A percentile compares a stretch with the other conserved stretches of the same genome.
phyloP scores from a whole-genome alignment of 2,888 invertebrate genomes.

The Sesamia inferens region DNA sequence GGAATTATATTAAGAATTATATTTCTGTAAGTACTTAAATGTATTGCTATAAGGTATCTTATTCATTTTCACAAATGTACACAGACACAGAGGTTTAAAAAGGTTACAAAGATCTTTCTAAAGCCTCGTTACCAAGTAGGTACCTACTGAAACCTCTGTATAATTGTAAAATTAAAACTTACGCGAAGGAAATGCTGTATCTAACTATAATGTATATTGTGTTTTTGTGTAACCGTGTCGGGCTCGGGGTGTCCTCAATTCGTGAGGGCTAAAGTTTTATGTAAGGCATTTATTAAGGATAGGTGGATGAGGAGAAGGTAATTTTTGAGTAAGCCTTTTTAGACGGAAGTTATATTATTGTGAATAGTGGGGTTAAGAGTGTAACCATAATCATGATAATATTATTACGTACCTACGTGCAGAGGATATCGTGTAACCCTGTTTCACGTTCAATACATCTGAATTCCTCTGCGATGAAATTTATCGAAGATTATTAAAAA shows the following conservation, averaged over 20 bases:
- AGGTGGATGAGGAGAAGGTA: too few relatives aligned
- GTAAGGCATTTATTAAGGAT: background rate
- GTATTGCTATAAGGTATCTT: too few relatives aligned
- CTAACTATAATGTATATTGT: background rate
- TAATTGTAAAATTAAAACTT: background rate
- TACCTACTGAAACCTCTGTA: background rate
- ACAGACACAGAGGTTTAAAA: background rate
- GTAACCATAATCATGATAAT: background rate
- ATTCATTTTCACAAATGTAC: background rate
- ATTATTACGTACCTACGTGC: background rate
- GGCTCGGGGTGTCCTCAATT: background rate
- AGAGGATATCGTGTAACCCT: too few relatives aligned
- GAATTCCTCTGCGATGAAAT: too few relatives aligned
- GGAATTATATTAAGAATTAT: too few relatives aligned
- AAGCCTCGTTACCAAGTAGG: background rate
- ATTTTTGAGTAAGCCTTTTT: background rate
- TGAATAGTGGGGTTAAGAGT: background rate
- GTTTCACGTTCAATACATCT: too few relatives aligned
- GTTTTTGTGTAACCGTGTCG: background rate
- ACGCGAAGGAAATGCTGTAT: background rate
- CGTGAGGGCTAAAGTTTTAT: slow-evolving; percentile 4
- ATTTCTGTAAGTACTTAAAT: too few relatives aligned
- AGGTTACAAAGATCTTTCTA: background rate
- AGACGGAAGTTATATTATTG: background rate
- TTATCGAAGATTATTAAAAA: too few relatives aligned